Conservation (phyloP, 2,113 vertebrate species). For the Fregetta grallaria region DNA sequence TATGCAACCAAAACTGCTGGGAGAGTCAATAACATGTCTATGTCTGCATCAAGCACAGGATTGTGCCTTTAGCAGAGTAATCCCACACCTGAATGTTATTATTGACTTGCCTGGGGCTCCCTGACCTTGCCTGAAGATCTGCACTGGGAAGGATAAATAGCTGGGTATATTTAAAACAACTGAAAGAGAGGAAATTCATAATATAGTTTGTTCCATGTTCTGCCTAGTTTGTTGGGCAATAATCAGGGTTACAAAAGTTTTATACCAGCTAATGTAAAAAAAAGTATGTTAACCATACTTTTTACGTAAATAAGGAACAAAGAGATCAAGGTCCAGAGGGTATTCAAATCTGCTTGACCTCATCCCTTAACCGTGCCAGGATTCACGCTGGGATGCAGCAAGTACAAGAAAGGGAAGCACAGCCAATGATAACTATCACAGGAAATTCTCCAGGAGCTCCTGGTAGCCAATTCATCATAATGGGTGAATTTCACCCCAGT, state of each 20-base stretch:
- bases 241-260: background rate
- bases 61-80: accelerated
- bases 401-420: background rate
- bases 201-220: background rate
- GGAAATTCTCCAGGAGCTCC: background rate
- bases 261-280: accelerated
- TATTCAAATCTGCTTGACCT: background rate
- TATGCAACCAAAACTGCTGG: background rate
- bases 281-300: background rate
- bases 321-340: background rate
- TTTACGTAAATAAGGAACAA: background rate
- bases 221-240: background rate
- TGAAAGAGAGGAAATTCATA: background rate
- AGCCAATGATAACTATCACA: background rate
- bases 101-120: background rate
- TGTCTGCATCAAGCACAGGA: background rate
- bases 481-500: background rate
- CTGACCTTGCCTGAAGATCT: background rate
- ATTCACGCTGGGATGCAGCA: background rate
- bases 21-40: background rate
- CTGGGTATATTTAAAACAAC: background rate
- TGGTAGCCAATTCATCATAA: background rate
- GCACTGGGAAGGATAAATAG: background rate
- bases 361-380: background rate
- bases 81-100: background rate